A percentile compares a stretch with the other conserved stretches of the same genome.
Evolutionary conservation across 2,888 invertebrate species (phyloP).

Genomic region (Tinea trinotella): DNA sequence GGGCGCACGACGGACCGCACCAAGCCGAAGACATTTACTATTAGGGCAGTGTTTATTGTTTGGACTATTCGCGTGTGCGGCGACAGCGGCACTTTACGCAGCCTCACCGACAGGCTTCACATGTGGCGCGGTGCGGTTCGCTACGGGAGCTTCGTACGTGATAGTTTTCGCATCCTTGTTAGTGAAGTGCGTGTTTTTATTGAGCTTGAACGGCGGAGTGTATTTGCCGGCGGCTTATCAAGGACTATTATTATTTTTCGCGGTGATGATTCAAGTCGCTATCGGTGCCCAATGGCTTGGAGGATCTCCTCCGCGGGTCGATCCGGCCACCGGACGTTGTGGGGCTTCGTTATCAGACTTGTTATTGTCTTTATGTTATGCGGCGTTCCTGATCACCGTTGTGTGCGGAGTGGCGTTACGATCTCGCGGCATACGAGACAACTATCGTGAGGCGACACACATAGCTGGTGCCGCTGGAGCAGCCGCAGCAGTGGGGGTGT

Average conservation of each 20-base stretch:
- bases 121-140: conserved; percentile 86
- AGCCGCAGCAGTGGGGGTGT: conserved; percentile 88
- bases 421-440: conserved; percentile 91
- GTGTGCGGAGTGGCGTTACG: conserved; percentile 88
- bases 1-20: conserved; percentile 83
- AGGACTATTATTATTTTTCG: conserved; percentile 89
- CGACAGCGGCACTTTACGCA: conserved; percentile 83
- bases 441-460: conserved; percentile 93
- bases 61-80: conserved; percentile 86
- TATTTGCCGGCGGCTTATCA: conserved; percentile 95
- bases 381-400: conserved; percentile 86
- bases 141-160: conserved; percentile 86
- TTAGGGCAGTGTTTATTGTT: conserved; percentile 89
- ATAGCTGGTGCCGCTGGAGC: conserved; percentile 91
- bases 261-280: conserved; percentile 90
- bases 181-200: conserved; percentile 94
- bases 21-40: conserved; percentile 87
- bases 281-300: conserved; percentile 89
- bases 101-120: conserved; percentile 84
- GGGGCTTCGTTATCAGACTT: conserved; percentile 80
- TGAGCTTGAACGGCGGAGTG: conserved; percentile 91
- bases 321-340: conserved; percentile 59
- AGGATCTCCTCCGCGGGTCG: conserved; percentile 78
- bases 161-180: conserved; percentile 92
- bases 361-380: conserved; percentile 84